Base-by-base conservation (phyloP, 1,140 invertebrate genomes). In the Lordiphosa collinella region DNA sequence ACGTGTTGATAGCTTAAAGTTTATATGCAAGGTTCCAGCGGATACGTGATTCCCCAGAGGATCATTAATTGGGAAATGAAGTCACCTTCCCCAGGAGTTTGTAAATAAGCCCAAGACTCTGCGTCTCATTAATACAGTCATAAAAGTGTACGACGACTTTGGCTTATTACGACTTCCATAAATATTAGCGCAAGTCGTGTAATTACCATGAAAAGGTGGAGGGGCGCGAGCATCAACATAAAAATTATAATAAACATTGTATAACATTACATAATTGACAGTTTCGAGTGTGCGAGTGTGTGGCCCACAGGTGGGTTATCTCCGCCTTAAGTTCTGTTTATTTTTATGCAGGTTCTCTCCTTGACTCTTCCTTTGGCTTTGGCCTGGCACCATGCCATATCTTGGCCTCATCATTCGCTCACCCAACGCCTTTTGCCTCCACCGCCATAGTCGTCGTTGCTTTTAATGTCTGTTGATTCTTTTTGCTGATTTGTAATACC, bases 211-310 rank as follows among this genome's bases (percentile, higher is more conserved):
- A 29, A 34, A 10, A 11, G 11, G 12, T n/a, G 16, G 25, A 9
- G 12, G 29, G 47, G 32, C 14, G 29, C 6, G 41, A 40, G 63
- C 11, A 11, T 12, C 64, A 54, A 64, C 65, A 73, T 69, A 73
- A 73, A 73, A 69, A 73, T 73, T 69, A 73, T 73, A 73, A 73
- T 73, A 73, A 73, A 70, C 66, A 73, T 73, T 69, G 66, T 69
- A 54, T 69, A 69, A 65, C 69, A 73, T 73, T 73, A 65, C 61
- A 73, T 73, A 73, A 73, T 73, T 73, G 69, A 73, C 69, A 73
- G 69, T 70, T 70, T 69, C 60, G 65, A 69, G 69, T 69, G 25
- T 8, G 25, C 25, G 25, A 29, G 25, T 29, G 25, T 29, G 56
- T 47, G 44, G 44, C 48, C 38, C 62, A 56, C 57, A 62, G 47